A percentile compares a stretch with the other conserved stretches of the same genome.
Evolutionary conservation across 1,140 invertebrate genomes (phyloP).

Genomic region (Hyles euphorbiae): DNA sequence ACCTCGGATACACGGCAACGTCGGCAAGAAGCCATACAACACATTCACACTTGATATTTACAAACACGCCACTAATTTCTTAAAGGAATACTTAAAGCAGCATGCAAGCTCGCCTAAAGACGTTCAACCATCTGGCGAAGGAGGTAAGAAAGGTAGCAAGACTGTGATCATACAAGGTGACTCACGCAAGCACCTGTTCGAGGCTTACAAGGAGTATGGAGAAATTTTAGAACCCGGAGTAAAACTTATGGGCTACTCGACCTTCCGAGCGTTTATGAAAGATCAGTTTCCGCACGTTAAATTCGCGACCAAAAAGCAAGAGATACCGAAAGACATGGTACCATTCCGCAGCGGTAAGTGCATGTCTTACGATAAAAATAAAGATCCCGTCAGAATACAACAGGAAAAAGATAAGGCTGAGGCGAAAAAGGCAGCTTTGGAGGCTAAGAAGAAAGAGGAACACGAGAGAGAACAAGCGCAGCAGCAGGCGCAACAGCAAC

Average conservation of each 20-base stretch:
- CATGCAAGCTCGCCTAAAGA: conserved; percentile 67
- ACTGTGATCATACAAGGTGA: conserved; percentile 81
- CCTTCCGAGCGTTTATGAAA: conserved; percentile 87
- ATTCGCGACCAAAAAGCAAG: conserved; percentile 80
- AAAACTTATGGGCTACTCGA: conserved; percentile 87
- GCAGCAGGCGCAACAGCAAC: conserved; percentile 58
- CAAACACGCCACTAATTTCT: conserved; percentile 84
- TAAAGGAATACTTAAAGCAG: conserved; percentile 81
- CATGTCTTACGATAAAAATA: conserved; percentile 72
- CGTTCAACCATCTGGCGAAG: conserved; percentile 76
- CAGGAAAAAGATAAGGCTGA: conserved; percentile 70
- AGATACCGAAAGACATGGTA: conserved; percentile 73
- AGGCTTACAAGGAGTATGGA: conserved; percentile 84
- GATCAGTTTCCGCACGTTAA: conserved; percentile 87
- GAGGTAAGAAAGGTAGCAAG: conserved; percentile 63
- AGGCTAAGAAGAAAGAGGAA: conserved; percentile 68
- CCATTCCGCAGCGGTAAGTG: conserved; percentile 71
- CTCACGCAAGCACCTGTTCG: conserved; percentile 83
- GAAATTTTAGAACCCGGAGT: conserved; percentile 79
- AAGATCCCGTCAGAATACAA: conserved; percentile 68
- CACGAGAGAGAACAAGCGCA: conserved; percentile 59
- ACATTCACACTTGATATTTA: conserved; percentile 87
- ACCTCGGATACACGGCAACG: conserved; percentile 85
- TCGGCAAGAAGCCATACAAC: conserved; percentile 88
- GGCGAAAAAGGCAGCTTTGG: conserved; percentile 63